These are phyloP conservation scores for Parnassius glacialis DNA, from an alignment of 2,888 invertebrate genomes.

Conservation along the genomic window DNA sequence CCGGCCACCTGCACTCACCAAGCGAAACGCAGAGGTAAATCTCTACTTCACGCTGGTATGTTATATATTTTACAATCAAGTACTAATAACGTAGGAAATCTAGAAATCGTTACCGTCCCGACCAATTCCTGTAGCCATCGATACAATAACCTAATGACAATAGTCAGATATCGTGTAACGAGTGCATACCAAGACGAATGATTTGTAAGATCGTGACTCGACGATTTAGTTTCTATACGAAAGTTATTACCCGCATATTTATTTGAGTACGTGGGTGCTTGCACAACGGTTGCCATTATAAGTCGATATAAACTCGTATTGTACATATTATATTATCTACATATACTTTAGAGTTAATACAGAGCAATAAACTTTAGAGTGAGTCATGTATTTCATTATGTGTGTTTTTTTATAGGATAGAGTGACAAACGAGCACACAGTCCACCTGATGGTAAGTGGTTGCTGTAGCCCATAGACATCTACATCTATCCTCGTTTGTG, in stretches of 20 bases:
- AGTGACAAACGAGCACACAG: no score
- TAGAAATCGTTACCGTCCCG: conserved; percentile 18
- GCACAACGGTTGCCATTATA: conserved; percentile 62
- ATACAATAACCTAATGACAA: conserved; percentile 40
- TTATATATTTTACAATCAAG: conserved; percentile 3
- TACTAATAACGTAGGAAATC: conserved; percentile 15
- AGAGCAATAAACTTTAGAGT: conserved; percentile 27
- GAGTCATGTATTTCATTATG: conserved; percentile 21
- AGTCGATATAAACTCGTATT: conserved; percentile 16
- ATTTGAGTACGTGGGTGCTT: conserved; percentile 76
- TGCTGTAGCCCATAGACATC: no score
- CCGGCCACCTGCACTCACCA: no score
- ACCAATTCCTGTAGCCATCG: conserved; percentile 22
- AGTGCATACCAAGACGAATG: conserved; percentile 37
- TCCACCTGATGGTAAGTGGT: no score
- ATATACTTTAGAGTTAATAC: conserved; percentile 23
- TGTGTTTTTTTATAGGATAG: no score
- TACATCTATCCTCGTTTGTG: no score
- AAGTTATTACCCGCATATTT: conserved; percentile 74
- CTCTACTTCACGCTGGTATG: no score
- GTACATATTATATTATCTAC: conserved; percentile 1
- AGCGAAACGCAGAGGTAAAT: no score
- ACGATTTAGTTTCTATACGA: conserved; percentile 74
- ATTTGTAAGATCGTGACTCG: conserved; percentile 68
- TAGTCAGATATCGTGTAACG: conserved; percentile 35